phyloP scores from a whole-genome alignment of 2,113 vertebrate genomes.

The Chaetodon trifascialis region DNA sequence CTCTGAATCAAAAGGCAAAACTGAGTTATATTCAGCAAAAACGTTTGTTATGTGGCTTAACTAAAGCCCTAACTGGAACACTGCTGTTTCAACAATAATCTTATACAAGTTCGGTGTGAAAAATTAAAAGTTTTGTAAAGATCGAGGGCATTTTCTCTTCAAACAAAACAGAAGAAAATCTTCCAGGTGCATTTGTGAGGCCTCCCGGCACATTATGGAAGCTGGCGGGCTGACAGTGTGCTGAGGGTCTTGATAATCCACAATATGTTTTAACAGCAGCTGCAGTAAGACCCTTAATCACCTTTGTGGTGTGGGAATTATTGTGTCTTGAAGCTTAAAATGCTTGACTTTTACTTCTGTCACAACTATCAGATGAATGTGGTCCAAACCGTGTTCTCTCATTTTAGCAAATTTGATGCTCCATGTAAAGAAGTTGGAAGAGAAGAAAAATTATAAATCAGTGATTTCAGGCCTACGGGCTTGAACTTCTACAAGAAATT shows the following conservation, averaged over 20 bases:
- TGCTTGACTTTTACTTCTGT: conserved; percentile 6
- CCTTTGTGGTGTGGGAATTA: neutral
- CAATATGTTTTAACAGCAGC: conserved; percentile 6
- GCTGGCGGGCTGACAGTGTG: neutral
- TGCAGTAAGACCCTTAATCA: conserved; percentile 9
- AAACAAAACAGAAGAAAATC: neutral
- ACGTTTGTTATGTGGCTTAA: neutral
- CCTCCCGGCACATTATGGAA: conserved; percentile 1
- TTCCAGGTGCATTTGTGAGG: neutral
- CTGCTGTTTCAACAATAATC: neutral
- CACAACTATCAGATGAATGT: neutral
- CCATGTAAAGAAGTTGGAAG: conserved; percentile 13
- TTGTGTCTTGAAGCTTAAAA: conserved; percentile 20
- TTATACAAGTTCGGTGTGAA: conserved; percentile 6
- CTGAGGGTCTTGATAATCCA: neutral
- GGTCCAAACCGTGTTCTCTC: neutral
- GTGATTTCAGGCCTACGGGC: conserved; percentile 9
- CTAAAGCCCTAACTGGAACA: neutral
- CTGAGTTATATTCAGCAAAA: neutral
- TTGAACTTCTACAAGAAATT: conserved; percentile 32
- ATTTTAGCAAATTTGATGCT: neutral
- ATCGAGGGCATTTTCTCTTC: neutral
- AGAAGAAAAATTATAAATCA: conserved; percentile 4
- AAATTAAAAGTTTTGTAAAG: conserved; percentile 7
- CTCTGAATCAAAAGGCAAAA: neutral